phyloP scores from a whole-genome alignment of 2,888 invertebrate species.

The Ceraclea dissimilis region DNA sequence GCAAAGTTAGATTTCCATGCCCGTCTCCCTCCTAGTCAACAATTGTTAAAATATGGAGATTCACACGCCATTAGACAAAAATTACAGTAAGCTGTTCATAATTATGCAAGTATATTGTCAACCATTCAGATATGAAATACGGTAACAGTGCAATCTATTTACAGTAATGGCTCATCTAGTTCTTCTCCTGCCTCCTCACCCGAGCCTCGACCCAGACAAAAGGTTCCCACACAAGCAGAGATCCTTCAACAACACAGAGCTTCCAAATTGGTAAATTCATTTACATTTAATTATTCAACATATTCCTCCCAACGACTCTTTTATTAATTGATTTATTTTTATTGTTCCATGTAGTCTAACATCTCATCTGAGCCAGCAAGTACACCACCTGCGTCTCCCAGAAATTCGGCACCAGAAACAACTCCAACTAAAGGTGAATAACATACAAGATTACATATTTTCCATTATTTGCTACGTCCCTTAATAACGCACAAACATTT shows the following conservation, averaged over 20 bases:
- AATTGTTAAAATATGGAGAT: constrained; percentile 75
- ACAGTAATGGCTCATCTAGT: constrained; percentile 39
- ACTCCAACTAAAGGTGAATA: constrained; percentile 18
- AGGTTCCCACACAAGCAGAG: constrained; percentile 39
- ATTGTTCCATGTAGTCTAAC: constrained; percentile 16
- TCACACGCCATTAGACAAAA: constrained; percentile 34
- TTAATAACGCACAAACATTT: too few relatives aligned
- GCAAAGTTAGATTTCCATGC: constrained; percentile 92
- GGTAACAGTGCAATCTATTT: neutral
- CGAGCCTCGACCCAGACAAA: constrained; percentile 35
- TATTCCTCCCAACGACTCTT: neutral
- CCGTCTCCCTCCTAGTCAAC: constrained; percentile 79
- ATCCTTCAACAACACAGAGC: constrained; percentile 39
- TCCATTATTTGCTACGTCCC: too few relatives aligned
- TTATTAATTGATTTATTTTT: neutral
- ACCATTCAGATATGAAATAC: too few relatives aligned
- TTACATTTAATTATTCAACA: neutral
- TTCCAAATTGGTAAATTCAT: constrained; percentile 18
- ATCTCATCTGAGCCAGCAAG: constrained; percentile 20
- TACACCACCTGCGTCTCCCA: constrained; percentile 26
- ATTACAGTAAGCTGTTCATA: constrained; percentile 25
- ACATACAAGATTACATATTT: too few relatives aligned
- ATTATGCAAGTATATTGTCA: too few relatives aligned
- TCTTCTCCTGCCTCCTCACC: constrained; percentile 40
- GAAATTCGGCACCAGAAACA: constrained; percentile 13